Conservation (phyloP, 1,140 invertebrate species). For the Brachionus rotundiformis region DNA sequence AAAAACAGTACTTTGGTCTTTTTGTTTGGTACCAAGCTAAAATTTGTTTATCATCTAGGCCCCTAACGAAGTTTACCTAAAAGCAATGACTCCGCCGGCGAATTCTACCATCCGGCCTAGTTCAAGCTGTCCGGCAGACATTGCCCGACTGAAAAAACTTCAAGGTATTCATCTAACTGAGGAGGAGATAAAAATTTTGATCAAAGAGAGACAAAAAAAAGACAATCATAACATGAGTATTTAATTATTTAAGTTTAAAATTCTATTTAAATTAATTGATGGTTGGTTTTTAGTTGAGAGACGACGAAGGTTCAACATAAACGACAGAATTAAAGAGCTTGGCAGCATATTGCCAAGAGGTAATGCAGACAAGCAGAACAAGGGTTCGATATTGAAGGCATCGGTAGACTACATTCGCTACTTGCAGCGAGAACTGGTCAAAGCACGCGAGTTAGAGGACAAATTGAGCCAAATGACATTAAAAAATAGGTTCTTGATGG, state of each 20-base stretch:
- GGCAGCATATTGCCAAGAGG: constrained; percentile 87
- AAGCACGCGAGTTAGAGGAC: constrained; percentile 76
- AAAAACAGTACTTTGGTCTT: constrained; percentile 10
- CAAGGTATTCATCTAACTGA: constrained; percentile 43
- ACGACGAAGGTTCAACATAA: constrained; percentile 91
- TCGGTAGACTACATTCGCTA: constrained; percentile 93
- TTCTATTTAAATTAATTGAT: not conserved
- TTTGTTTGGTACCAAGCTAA: not conserved
- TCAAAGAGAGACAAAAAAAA: constrained; percentile 93
- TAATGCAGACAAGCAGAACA: constrained; percentile 69
- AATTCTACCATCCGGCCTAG: not conserved
- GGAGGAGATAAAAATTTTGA: constrained; percentile 60
- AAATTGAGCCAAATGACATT: constrained; percentile 70
- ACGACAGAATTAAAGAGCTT: constrained; percentile 94
- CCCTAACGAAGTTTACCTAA: not conserved
- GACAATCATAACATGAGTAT: constrained; percentile 98
- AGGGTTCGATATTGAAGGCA: constrained; percentile 92
- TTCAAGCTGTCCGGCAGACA: constrained; percentile 48
- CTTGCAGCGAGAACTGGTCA: constrained; percentile 79
- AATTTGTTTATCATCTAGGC: not conserved
- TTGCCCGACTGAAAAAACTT: constrained; percentile 39
- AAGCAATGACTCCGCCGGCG: constrained; percentile 22
- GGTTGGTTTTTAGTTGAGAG: constrained; percentile 74
- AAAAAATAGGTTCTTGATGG: not conserved
- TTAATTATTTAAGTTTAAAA: not conserved